These are phyloP conservation scores for Xestia sexstrigata DNA, from an alignment of 2,888 invertebrate genomes.

Conservation along the genomic window DNA sequence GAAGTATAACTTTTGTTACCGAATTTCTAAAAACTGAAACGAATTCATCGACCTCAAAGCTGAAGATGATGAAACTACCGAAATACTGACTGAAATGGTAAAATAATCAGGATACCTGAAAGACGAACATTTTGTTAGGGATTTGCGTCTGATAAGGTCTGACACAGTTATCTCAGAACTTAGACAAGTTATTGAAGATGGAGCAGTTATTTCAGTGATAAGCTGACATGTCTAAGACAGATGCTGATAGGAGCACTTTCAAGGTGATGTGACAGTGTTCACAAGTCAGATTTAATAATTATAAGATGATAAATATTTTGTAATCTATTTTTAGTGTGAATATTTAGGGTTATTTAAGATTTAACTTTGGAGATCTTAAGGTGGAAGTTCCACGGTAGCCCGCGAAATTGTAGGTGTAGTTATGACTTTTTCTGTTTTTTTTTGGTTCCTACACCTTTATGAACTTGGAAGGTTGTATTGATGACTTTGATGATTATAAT, in stretches of 20 bases:
- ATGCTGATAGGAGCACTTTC: conserved; percentile 66
- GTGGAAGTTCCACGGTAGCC: too few species aligned
- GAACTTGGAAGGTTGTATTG: too few species aligned
- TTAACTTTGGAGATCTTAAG: too few species aligned
- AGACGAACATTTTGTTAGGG: conserved; percentile 49
- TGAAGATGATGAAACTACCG: neutral
- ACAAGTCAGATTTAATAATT: conserved; percentile 39
- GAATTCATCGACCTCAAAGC: conserved; percentile 25
- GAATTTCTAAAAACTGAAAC: conserved; percentile 17
- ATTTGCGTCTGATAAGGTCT: conserved; percentile 58
- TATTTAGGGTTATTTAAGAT: neutral
- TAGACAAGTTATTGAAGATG: conserved; percentile 59
- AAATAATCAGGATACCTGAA: conserved; percentile 30
- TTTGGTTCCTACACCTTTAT: too few species aligned
- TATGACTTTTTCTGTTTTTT: too few species aligned
- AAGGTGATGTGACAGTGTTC: conserved; percentile 66
- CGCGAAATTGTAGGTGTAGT: too few species aligned
- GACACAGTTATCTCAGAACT: conserved; percentile 62
- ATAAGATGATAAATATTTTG: conserved; percentile 40
- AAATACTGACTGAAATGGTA: conserved; percentile 3
- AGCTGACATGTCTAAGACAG: conserved; percentile 73
- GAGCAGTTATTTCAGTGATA: conserved; percentile 73
- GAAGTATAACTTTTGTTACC: neutral
- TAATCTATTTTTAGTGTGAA: neutral
- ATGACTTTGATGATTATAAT: too few species aligned